These are phyloP conservation scores for Lagorchestes hirsutus DNA, from an alignment of 2,797 vertebrate species.

Conservation along the genomic window DNA sequence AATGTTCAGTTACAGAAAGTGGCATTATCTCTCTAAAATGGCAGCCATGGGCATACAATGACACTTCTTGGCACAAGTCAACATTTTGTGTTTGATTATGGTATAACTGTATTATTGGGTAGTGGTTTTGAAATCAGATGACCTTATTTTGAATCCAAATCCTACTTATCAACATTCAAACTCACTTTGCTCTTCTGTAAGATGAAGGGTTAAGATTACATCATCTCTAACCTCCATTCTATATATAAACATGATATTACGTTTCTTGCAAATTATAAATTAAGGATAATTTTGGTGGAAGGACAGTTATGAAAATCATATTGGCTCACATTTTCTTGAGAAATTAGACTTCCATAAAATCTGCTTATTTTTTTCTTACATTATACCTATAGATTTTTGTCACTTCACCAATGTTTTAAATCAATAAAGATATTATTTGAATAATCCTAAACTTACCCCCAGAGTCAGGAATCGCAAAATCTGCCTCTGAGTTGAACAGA, in stretches of 20 bases:
- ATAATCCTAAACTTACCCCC: background rate
- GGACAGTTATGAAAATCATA: background rate
- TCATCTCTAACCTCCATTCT: background rate
- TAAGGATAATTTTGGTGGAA: background rate
- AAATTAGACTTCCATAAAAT: background rate
- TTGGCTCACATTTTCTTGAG: background rate
- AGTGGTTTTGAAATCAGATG: background rate
- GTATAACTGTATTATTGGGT: background rate
- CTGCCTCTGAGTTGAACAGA: background rate
- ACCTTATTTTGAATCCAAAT: background rate
- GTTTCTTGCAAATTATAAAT: background rate
- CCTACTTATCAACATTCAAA: background rate
- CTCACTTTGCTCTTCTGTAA: background rate
- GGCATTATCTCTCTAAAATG: background rate
- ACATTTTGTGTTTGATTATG: slow-evolving; percentile 8
- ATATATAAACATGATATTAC: background rate
- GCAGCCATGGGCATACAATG: background rate
- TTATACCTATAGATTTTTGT: background rate
- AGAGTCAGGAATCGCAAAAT: background rate
- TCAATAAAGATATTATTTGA: background rate
- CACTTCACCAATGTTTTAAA: background rate
- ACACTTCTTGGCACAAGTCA: background rate
- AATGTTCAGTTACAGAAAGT: background rate
- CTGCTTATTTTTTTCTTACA: background rate
- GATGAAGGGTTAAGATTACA: background rate